Evolutionary conservation across 1,140 invertebrate genomes (phyloP).

Genomic region (Listronotus oregonensis): DNA sequence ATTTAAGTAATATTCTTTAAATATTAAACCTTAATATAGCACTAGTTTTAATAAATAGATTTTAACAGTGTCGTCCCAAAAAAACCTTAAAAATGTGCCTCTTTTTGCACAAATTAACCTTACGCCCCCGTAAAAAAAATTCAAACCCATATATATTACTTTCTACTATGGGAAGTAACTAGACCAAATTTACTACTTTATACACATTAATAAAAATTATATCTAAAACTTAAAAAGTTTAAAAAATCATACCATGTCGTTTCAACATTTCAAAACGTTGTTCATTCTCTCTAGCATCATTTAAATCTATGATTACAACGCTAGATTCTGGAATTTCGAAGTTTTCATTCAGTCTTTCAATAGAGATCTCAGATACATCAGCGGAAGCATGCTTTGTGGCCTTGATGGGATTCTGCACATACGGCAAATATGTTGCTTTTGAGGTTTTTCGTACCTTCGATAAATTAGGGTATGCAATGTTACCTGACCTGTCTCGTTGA

Average conservation of each 20-base stretch:
- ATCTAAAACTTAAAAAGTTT: too few species aligned
- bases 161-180: too few species aligned
- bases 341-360: conserved; percentile 41
- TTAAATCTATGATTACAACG: conserved; percentile 55
- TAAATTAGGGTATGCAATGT: conserved; percentile 41
- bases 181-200: too few species aligned
- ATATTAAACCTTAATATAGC: too few species aligned
- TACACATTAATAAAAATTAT: too few species aligned
- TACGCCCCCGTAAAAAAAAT: too few species aligned
- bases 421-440: conserved; percentile 50
- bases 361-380: conserved; percentile 40
- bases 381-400: conserved; percentile 44
- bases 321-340: conserved; percentile 45
- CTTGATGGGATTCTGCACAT: conserved; percentile 50
- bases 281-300: conserved; percentile 55
- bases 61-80: too few species aligned
- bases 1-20: too few species aligned
- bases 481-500: conserved; percentile 42
- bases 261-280: conserved; percentile 52
- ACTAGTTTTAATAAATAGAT: too few species aligned
- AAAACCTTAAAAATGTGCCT: too few species aligned
- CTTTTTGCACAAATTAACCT: too few species aligned
- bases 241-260: conserved; percentile 56
- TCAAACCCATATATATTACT: too few species aligned
- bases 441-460: conserved; percentile 37